Base-by-base conservation (phyloP, 1,140 invertebrate species). In the Oedothorax gibbosus region DNA sequence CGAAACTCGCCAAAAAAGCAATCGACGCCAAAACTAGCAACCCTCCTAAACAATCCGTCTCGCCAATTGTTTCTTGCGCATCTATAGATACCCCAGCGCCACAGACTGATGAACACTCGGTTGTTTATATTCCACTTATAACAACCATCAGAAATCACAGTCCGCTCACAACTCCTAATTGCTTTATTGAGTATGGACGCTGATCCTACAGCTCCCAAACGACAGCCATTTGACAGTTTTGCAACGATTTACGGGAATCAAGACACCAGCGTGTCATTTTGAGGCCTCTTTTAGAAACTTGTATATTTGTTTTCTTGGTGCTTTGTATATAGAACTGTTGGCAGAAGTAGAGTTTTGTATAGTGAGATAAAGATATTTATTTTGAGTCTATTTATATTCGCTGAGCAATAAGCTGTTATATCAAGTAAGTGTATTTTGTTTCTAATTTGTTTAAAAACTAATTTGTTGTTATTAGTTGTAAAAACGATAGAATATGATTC, bases 311-410 rank as follows among this genome's bases (percentile, higher is more conserved):
- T 49, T 12, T 73, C 60, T 57, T 21, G 72, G 72, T 75, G 72
- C 72, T 75, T 75, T 75, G 54, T 75, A 75, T 1, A 75, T 75
- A 75, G 72, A 35, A 75, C 72, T 57, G 51, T 60, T 75, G 21
- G 57, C 12, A 3, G 3, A 62, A 12, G 18, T 21, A 57, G 72
- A 60, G 18, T 57, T 35, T 62, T 60, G 35, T 75, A 75, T 57
- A 75, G 15, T 50, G 3, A 60, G 11, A 77, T 20, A 35, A 20
- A n/a, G 35, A 75, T 60, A 75, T 60, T 57, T 77, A 77, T 65
- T 77, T 77, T 64, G 53, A 77, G 75, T 20, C n/a, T 35, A 65
- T 65, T 77, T 77, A 77, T 65, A 77, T 77, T 77, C 60, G 8
- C 65, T 64, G n/a, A 77, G 75, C 75, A 77, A 77, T 77, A 77